Conservation (phyloP, 2,113 vertebrate species). For the Ginglymostoma cirratum region DNA sequence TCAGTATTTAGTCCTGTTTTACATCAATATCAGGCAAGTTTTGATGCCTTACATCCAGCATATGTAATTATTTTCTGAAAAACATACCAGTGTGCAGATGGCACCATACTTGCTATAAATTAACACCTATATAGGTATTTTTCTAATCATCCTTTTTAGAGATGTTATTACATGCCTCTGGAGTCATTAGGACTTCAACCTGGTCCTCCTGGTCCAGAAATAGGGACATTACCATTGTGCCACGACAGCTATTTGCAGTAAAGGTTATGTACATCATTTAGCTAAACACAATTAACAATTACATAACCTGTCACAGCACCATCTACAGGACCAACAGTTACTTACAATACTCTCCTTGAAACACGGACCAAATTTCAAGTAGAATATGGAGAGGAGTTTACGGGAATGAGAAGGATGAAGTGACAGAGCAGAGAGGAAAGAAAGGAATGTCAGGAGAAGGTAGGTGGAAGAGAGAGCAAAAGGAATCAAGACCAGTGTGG, state of each 20-base stretch:
- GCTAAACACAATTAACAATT: not conserved
- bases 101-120: not conserved
- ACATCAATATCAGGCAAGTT: not conserved
- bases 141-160: no score
- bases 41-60: not conserved
- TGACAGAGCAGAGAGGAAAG: not conserved
- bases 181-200: no score
- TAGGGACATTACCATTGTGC: no score
- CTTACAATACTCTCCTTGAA: not conserved
- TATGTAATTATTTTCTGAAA: not conserved
- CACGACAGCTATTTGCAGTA: no score
- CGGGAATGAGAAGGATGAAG: not conserved
- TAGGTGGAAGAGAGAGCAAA: not conserved
- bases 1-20: not conserved
- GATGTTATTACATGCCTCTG: no score
- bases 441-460: not conserved
- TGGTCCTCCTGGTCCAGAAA: no score
- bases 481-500: not conserved
- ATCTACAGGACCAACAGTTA: not conserved
- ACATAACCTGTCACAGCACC: not conserved
- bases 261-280: no score
- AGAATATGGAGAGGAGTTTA: not conserved
- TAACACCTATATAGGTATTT: not conserved
- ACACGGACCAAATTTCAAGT: not conserved
- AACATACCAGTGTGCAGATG: not conserved